Base-by-base conservation (phyloP, 2,797 vertebrate species). In the Antrozous pallidus region DNA sequence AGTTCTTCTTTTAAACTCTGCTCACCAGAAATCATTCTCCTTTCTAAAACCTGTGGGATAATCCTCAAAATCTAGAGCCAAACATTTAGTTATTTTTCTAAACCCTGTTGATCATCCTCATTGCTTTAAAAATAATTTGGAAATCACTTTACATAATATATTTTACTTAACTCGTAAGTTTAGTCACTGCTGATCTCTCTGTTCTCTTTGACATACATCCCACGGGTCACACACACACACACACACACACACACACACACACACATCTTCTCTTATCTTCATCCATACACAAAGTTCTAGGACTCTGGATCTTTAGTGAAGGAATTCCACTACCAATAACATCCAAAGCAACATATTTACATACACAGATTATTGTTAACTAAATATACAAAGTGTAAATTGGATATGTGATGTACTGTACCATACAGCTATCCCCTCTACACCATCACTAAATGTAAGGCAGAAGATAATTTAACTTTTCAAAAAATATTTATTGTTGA, bases 371-470 rank as follows among this genome's bases (percentile, higher is more conserved):
- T 26, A n/a, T 38, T 4, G 31, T 45, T 51, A 79, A 24, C 8
- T 45, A 10, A 33, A 91, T 26, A 82, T 45, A 13, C 1, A 77
- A 51, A 22, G 1, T 56, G 6, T 24, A 69, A 79, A 75, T 63
- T 61, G 12, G 13, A 45, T 61, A 45, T 63, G 1, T 36, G 1
- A 31, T 51, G 0, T 40, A 3, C 71, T 51, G 31, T 0, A 6
- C 22, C 42, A 63, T 1, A n/a, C 0, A 47, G 28, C 3, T 71
- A 0, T 51, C 6, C 7, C 9, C 13, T 38, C 13, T 20, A 4
- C 3, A 33, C 3, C 10, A 69, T 40, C 26, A 24, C 3, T 38
- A 6, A 8, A 14, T 63, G 14, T 73, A 78, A 85, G 8, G 31
- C 2, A 71, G 3, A 74, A 42, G 14, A 54, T 24, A 2, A 51